Evolutionary conservation across 2,888 invertebrate species (phyloP), one percentile per base, ranked within the genome.

Genomic region (Napeogenes inachia): DNA sequence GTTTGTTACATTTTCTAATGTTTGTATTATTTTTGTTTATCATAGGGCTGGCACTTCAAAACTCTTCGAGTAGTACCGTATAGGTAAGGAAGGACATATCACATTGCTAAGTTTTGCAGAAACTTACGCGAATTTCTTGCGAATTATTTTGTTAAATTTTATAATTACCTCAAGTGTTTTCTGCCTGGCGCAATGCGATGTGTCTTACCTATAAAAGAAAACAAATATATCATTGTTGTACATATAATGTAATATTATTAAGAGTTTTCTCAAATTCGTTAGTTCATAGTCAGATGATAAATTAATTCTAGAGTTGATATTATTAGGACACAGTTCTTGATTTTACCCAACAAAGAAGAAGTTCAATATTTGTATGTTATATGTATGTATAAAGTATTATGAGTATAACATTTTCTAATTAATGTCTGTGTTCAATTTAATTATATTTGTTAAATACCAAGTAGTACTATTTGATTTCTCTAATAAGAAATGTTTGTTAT

Each of bases 1-100:
- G 12, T 8, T 30, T 50, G 64, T 56, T 61, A 59, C 54, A 56
- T 53, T 65, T 56, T 57, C 50, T 38, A 67, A 62, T 66, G 59
- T 61, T 46, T 61, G 13, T 30, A 33, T 13, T 54, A 38, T 62
- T 56, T 66, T 65, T 71, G 71, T 62, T 68, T 68, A 65, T 69
- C 67, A 54, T 72, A 71, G 71, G 68, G 50, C 50, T 50, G 50
- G 50, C 47, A 47, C 30, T 50, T 50, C 50, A 45, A 53, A 57
- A 64, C 50, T 56, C 30, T 46, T 13, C 33, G 13, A 46, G 38
- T 56, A 50, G 12, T 12, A 45, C 50, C n/a, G 12, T 54, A 56
- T 56, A 59, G 13, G 30, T 65, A 60, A 72, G 74, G 75, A 71
- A 76, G 70, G 74, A 74, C 75, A 76, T 78, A 77, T 78, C 75